A percentile compares a stretch with the other conserved stretches of the same genome.
Evolutionary conservation across 2,113 vertebrate genomes (phyloP).

Genomic region (Corvus hawaiiensis): DNA sequence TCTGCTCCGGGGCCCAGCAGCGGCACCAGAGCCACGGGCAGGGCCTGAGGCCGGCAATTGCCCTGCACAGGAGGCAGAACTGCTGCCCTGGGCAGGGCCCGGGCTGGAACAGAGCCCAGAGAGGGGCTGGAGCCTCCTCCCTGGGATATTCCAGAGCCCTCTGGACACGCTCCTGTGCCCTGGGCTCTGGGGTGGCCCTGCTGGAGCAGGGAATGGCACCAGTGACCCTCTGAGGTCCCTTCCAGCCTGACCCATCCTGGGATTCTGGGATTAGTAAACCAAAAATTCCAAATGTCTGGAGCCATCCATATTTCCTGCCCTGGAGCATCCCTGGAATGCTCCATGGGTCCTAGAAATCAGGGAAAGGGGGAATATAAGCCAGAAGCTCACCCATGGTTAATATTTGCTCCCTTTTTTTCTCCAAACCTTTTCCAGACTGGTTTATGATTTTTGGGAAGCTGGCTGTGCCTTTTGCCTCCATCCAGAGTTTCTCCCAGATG

Average conservation of each 20-base stretch:
- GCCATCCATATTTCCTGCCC: background rate
- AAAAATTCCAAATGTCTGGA: background rate
- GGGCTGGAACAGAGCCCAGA: background rate
- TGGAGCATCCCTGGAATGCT: background rate
- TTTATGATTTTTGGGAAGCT: fast-evolving
- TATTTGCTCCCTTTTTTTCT: background rate
- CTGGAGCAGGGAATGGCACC: background rate
- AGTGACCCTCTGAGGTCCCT: background rate
- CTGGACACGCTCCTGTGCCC: background rate
- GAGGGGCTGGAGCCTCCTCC: background rate
- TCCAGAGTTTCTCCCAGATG: background rate
- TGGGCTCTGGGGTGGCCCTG: background rate
- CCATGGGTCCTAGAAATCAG: background rate
- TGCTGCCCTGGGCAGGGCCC: background rate
- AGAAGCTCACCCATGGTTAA: fast-evolving
- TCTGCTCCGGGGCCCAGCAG: too few relatives aligned
- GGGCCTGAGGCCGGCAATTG: background rate
- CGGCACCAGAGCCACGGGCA: too few relatives aligned
- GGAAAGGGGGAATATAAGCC: background rate
- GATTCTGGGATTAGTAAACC: background rate
- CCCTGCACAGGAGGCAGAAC: background rate
- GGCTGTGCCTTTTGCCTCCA: background rate
- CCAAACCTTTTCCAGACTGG: background rate
- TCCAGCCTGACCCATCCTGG: background rate
- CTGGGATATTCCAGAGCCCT: background rate